Base-by-base conservation (phyloP, 2,797 vertebrate species). In the Enoplosus armatus region DNA sequence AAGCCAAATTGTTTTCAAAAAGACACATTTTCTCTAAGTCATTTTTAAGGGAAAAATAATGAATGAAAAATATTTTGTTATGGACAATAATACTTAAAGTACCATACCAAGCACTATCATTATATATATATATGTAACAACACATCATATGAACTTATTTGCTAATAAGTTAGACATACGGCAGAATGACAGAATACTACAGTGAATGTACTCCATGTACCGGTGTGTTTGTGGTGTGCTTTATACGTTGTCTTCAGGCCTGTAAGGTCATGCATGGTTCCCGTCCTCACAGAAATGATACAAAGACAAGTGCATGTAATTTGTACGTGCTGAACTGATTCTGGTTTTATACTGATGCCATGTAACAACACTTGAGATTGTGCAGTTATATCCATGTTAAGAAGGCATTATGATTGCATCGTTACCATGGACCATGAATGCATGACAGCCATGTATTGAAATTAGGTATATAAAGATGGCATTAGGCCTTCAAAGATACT, bases 321-420 rank as follows among this genome's bases (percentile, higher is more conserved):
- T 53, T 26, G 3, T 18, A 26, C 8, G 24, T 67, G 29, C 39
- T 54, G 15, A 35, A 47, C 5, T 54, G 6, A 53, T 27, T 64
- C 10, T 31, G 48, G 26, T 66, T 70, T 70, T 29, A 11, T 39
- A 70, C 27, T 45, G 18, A 69, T n/a, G 39, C 24, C 26, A 43
- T 55, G 22, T n/a, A 37, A 22, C 6, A 62, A 48, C 4, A 15
- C 7, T 22, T n/a, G 16, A 45, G n/a, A 66, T 6, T 59, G 35
- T 55, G 22, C 0, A 1, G 8, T 41, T 43, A 14, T 48, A 60
- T 37, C 3, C 27, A 47, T 31, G 8, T 66, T 22, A 31, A 64
- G 43, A 72, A 47, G 7, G 16, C 24, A 54, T n/a, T 43, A 12
- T 26, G 0, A 22, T 39, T 47, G 31, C 16, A 64, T 48, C 1